Evolutionary conservation across 92 coral and sea anemone species (phyloP), one percentile per base, ranked within the genome.

Genomic region (Anthopleura xanthogrammica): DNA sequence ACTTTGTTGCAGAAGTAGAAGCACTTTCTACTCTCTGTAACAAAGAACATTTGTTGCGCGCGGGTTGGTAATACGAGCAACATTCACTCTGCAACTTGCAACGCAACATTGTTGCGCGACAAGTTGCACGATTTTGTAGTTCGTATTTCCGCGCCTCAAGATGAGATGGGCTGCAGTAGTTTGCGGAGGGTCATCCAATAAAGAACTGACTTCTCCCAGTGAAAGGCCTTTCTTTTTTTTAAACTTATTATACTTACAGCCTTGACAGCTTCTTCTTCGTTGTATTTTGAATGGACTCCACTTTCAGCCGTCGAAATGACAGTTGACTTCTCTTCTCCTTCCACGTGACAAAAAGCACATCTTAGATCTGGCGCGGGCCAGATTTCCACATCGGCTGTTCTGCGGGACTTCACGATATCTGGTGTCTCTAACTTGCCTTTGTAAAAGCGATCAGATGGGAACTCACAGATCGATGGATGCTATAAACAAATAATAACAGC

Each of bases 391-490:
- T 66, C n/a, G 19, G 52, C 70, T 19, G 82, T 89, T 16, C 12
- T 72, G 41, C 86, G 85, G 41, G 23, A 19, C 43, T 12, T 58
- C 5, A 94, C 96, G 24, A 76, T 80, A 4, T 39, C 56, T 50
- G 89, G 93, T 12, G 98, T 94, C 60, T 82, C 73, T 29, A 94
- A 76, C 70, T 39, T 76, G 16, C 76, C 75, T 20, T 80, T 86
- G 81, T 94, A 94, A 73, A 94, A 94, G 48, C 84, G 77, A 0
- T 71, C 2, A 2, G 98, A 94, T 9, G 98, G 98, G 80, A 94
- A 94, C 11, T 77, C 70, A 70, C 98, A 94, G 16, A 94, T 93
- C 19, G 85, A 83, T 60, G 79, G 65, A 74, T 92, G 95, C 98
- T 94, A 83, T 13, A 64, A 83, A 79, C 16, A 62, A 8, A 62